phyloP scores from a whole-genome alignment of 2,888 invertebrate species.

The Alloplasta piceator region DNA sequence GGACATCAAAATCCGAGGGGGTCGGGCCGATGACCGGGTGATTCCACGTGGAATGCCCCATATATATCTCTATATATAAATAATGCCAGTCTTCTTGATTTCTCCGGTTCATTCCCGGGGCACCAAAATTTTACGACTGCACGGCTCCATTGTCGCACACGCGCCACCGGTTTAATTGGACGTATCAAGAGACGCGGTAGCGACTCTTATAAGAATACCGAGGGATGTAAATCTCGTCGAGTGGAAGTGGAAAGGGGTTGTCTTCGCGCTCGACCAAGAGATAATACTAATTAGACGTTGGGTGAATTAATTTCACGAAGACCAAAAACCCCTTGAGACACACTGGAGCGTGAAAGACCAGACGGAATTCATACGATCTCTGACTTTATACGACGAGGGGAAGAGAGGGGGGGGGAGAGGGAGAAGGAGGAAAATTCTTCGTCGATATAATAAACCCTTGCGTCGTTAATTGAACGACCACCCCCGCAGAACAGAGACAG shows the following conservation, averaged over 20 bases:
- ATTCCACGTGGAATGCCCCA: too few species aligned
- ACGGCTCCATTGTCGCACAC: conserved; percentile 62
- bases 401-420: too few species aligned
- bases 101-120: conserved; percentile 50
- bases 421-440: too few species aligned
- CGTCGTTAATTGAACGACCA: conserved; percentile 47
- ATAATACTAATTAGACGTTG: conserved; percentile 64
- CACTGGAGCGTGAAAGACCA: conserved; percentile 36
- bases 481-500: background rate
- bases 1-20: too few species aligned
- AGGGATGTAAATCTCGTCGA: conserved; percentile 72
- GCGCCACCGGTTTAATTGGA: conserved; percentile 73
- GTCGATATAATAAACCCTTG: conserved; percentile 4
- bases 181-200: too few species aligned
- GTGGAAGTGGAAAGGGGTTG: conserved; percentile 41
- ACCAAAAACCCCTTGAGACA: conserved; percentile 34
- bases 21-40: too few species aligned
- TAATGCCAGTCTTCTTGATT: conserved; percentile 50
- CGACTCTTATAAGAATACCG: conserved; percentile 30
- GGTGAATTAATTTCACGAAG: conserved; percentile 56
- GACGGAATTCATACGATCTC: conserved; percentile 24
- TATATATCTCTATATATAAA: conserved; percentile 10
- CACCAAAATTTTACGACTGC: conserved; percentile 67
- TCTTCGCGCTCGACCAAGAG: conserved; percentile 30
- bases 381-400: conserved; percentile 13